A percentile compares a stretch with the other conserved stretches of the same genome.
These are phyloP conservation scores for Zosterops japonicus DNA, from an alignment of 2,113 vertebrate genomes.

Conservation along the genomic window DNA sequence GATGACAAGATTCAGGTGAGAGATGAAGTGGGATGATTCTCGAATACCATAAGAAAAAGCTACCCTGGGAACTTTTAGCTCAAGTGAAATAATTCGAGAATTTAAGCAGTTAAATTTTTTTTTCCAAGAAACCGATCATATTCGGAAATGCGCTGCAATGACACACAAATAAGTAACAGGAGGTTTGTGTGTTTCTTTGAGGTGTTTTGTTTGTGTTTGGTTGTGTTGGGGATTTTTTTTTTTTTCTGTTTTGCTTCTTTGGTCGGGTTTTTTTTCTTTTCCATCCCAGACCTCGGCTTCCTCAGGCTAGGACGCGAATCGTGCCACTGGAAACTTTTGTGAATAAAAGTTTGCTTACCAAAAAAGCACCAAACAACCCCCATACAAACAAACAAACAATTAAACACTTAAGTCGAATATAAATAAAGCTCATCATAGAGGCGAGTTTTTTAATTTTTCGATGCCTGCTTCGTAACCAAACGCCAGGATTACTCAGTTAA, in stretches of 20 bases:
- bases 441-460: neutral
- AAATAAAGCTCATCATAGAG: neutral
- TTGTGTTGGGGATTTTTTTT: neutral
- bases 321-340: neutral
- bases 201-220: neutral
- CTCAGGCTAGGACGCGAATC: neutral
- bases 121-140: neutral
- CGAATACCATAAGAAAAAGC: slow-evolving; percentile 33
- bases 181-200: neutral
- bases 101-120: neutral
- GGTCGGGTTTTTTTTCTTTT: neutral
- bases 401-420: neutral
- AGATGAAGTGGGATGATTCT: slow-evolving; percentile 70
- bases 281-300: neutral
- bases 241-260: neutral
- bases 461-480: neutral
- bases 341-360: neutral
- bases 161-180: neutral
- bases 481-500: neutral
- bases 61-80: slow-evolving; percentile 55
- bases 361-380: neutral
- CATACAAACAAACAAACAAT: neutral
- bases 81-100: neutral
- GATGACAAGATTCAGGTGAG: slow-evolving; percentile 85
- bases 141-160: neutral